These are phyloP conservation scores for Rhinogobius similis DNA, from an alignment of 2,113 vertebrate genomes.

Conservation along the genomic window DNA sequence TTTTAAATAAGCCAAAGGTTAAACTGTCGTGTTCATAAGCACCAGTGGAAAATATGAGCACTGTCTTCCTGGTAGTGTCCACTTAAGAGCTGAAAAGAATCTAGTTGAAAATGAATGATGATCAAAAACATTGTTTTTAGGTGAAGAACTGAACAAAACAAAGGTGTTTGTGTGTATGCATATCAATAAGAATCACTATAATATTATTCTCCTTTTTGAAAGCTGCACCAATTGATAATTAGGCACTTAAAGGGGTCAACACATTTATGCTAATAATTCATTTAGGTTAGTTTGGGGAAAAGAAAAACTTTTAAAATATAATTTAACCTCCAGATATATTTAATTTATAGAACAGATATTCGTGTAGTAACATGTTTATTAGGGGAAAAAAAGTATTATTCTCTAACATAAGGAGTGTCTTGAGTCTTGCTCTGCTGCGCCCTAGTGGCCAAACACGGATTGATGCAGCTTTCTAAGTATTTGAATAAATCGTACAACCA, in stretches of 20 bases:
- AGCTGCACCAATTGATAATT: conserved; percentile 1
- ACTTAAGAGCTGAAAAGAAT: background rate
- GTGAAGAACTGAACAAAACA: background rate
- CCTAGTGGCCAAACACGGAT: conserved; percentile 6
- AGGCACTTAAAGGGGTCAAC: background rate
- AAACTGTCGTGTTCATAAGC: conserved; percentile 44
- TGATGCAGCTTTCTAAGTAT: conserved; percentile 25
- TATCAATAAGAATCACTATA: background rate
- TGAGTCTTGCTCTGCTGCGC: conserved; percentile 3
- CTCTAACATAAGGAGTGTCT: background rate
- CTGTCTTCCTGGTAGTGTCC: conserved; percentile 29
- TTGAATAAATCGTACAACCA: conserved; percentile 30
- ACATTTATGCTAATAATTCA: background rate
- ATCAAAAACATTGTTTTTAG: background rate
- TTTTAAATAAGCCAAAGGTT: conserved; percentile 44
- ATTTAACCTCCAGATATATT: no score
- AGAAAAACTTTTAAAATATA: no score
- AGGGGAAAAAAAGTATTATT: no score
- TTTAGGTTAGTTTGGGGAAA: background rate
- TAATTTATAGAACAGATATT: no score
- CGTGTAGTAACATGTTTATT: background rate
- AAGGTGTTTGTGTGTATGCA: conserved; percentile 1
- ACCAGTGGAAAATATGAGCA: conserved; percentile 48
- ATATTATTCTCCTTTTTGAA: background rate
- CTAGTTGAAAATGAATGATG: background rate